Evolutionary conservation across 2,113 vertebrate species (phyloP).

Genomic region (Apteryx owenii): DNA sequence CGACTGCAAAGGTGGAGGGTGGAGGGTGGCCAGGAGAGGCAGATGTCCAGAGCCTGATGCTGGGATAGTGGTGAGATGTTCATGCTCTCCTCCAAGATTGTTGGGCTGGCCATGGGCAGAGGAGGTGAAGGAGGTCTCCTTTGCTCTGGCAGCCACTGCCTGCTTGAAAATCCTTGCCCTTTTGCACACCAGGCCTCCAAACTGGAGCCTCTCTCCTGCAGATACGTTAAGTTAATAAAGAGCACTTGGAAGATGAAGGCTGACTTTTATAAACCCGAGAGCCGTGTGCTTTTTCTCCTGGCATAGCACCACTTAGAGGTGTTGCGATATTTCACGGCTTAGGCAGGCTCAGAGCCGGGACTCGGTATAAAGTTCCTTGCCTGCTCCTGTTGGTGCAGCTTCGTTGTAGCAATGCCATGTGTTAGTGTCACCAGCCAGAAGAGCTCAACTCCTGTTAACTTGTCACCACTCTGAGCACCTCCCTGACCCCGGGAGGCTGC

Average conservation of each 20-base stretch:
- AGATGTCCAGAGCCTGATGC: too few relatives aligned
- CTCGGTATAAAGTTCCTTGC: not conserved
- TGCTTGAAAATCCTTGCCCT: not conserved
- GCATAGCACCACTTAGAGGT: not conserved
- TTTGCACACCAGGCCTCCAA: not conserved
- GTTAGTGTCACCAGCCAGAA: not conserved
- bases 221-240: not conserved
- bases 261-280: not conserved
- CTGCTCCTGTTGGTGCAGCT: not conserved
- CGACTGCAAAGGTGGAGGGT: not conserved
- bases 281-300: not conserved
- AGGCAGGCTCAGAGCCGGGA: not conserved
- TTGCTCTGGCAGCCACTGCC: not conserved
- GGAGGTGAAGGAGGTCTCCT: not conserved
- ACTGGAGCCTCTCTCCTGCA: not conserved
- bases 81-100: not conserved
- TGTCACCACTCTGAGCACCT: not conserved
- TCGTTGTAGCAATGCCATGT: not conserved
- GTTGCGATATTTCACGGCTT: not conserved
- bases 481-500: not conserved
- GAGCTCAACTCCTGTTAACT: not conserved
- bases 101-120: not conserved
- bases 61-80: not conserved
- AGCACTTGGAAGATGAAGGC: not conserved
- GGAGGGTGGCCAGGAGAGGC: not conserved